phyloP scores from a whole-genome alignment of 2,888 invertebrate genomes.

The Poecilobothrus nobilitatus region DNA sequence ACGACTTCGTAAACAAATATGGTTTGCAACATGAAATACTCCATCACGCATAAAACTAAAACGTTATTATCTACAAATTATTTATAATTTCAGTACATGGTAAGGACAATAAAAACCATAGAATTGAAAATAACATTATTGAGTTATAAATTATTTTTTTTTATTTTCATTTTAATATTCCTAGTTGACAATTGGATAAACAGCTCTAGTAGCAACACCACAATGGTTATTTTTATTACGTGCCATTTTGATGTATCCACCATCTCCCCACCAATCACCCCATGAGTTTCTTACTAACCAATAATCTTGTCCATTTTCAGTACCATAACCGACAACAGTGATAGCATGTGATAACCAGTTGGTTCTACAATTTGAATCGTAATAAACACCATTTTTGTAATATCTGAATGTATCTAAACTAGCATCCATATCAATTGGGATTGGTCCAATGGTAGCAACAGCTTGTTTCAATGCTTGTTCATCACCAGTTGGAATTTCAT shows the following conservation, averaged over 20 bases:
- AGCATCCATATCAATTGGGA: conserved; percentile 77
- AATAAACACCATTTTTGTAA: conserved; percentile 66
- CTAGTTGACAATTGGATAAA: conserved; percentile 61
- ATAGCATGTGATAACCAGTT: conserved; percentile 63
- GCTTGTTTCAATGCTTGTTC: conserved; percentile 62
- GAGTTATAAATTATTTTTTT: too few relatives aligned
- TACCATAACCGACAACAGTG: conserved; percentile 21
- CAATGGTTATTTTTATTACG: conserved; percentile 70
- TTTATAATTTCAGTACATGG: too few relatives aligned
- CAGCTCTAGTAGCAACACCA: conserved; percentile 68
- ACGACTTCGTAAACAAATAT: too few relatives aligned
- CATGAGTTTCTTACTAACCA: conserved; percentile 56
- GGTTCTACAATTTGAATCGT: conserved; percentile 62
- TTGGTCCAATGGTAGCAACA: conserved; percentile 68
- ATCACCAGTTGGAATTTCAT: conserved; percentile 42
- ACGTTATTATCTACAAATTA: too few relatives aligned
- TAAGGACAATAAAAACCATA: too few relatives aligned
- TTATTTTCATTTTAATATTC: too few relatives aligned
- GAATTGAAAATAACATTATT: too few relatives aligned
- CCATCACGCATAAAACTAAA: too few relatives aligned
- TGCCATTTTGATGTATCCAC: conserved; percentile 76
- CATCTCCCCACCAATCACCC: conserved; percentile 59
- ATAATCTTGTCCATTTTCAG: conserved; percentile 14
- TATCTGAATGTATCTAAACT: conserved; percentile 67
- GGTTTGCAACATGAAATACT: too few relatives aligned